These are phyloP conservation scores for Hipparchia semele DNA, from an alignment of 2,888 invertebrate genomes.

Conservation along the genomic window DNA sequence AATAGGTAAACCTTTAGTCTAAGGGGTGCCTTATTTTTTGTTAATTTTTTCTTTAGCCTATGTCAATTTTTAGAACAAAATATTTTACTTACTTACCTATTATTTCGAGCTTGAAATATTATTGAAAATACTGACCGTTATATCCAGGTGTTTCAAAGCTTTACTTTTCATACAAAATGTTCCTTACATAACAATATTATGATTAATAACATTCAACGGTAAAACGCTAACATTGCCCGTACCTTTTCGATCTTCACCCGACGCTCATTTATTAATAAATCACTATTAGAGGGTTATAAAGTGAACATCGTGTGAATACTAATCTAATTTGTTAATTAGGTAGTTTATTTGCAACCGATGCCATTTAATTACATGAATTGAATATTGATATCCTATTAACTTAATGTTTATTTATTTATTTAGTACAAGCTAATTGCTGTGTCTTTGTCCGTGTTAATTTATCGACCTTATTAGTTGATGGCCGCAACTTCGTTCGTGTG, in stretches of 20 bases:
- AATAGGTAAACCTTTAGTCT: too few relatives aligned
- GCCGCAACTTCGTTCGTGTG: too few relatives aligned
- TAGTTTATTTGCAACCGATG: not conserved
- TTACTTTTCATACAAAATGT: too few relatives aligned
- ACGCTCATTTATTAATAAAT: slow-evolving; percentile 11
- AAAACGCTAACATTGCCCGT: not conserved
- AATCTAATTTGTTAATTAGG: not conserved
- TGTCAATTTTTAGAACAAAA: too few relatives aligned
- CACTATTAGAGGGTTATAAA: slow-evolving; percentile 11
- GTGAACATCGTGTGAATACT: not conserved
- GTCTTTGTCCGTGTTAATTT: too few relatives aligned
- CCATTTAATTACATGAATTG: not conserved
- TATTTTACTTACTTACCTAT: too few relatives aligned
- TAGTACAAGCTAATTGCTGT: too few relatives aligned
- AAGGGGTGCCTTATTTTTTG: too few relatives aligned
- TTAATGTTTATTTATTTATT: not conserved
- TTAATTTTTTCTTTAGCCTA: too few relatives aligned
- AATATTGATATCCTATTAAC: not conserved
- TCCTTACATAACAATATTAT: not conserved
- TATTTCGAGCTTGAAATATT: too few relatives aligned
- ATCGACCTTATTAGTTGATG: too few relatives aligned
- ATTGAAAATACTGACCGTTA: too few relatives aligned
- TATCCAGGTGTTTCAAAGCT: not conserved
- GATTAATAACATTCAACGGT: not conserved
- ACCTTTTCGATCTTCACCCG: slow-evolving; percentile 12